A percentile compares a stretch with the other conserved stretches of the same genome.
Conservation (phyloP, 1,140 invertebrate genomes). For the Cataglyphis hispanica region DNA sequence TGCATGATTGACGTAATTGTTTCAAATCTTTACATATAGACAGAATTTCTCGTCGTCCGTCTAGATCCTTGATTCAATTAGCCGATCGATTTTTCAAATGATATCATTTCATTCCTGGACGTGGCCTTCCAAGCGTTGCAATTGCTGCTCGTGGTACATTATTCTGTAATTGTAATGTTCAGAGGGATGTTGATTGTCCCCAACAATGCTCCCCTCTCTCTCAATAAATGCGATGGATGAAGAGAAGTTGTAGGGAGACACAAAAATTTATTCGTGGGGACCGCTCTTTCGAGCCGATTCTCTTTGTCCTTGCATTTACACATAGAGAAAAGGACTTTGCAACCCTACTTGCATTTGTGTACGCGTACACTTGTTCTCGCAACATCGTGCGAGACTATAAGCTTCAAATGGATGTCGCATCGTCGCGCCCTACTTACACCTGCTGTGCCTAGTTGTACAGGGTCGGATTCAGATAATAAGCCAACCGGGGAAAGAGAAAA, state of each 20-base stretch:
- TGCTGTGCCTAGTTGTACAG: conserved; percentile 30
- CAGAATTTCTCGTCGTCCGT: background rate
- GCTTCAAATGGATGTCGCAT: conserved; percentile 70
- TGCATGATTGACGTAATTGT: background rate
- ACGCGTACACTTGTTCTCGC: conserved; percentile 66
- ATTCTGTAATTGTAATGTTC: conserved; percentile 52
- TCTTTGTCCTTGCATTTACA: conserved; percentile 14
- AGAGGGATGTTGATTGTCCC: conserved; percentile 49
- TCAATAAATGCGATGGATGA: background rate
- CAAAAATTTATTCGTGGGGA: conserved; percentile 19
- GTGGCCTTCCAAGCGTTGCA: conserved; percentile 26
- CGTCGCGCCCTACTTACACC: conserved; percentile 79
- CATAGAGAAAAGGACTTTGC: conserved; percentile 30
- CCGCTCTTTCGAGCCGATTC: background rate
- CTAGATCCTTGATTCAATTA: conserved; percentile 49
- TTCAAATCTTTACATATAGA: background rate
- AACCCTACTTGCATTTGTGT: conserved; percentile 48
- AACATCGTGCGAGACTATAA: conserved; percentile 52
- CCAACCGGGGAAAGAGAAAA: background rate
- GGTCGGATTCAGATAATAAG: conserved; percentile 20
- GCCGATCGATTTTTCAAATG: conserved; percentile 36
- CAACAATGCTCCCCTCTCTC: conserved; percentile 35
- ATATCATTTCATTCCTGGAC: conserved; percentile 50
- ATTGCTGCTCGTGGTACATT: conserved; percentile 41
- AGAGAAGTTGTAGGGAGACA: background rate